phyloP scores from a whole-genome alignment of 1,140 invertebrate genomes.

The Zaprionus ornatus region DNA sequence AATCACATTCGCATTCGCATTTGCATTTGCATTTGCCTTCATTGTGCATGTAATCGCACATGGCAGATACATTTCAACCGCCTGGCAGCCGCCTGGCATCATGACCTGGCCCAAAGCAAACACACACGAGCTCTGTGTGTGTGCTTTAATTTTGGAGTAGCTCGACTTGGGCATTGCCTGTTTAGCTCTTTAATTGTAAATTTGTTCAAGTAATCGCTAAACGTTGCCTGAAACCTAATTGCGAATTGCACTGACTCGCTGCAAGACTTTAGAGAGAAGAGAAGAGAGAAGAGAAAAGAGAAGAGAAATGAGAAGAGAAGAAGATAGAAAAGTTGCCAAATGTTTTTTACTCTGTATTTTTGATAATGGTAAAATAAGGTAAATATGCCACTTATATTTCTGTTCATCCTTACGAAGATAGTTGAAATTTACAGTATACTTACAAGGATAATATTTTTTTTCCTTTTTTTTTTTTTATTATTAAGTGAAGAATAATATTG shows the following conservation, averaged over 20 bases:
- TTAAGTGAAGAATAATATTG: no score
- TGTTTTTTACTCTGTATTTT: no score
- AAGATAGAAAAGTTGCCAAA: no score
- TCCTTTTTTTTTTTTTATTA: no score
- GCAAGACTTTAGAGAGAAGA: neutral
- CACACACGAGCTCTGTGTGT: neutral
- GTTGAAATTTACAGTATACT: no score
- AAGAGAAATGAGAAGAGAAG: neutral
- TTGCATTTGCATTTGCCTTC: neutral
- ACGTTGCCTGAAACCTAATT: neutral
- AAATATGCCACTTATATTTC: no score
- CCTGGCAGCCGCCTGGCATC: conserved; percentile 24
- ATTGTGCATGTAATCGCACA: conserved; percentile 37
- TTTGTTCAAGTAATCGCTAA: neutral
- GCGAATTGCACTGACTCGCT: neutral
- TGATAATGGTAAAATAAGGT: neutral
- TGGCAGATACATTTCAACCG: conserved; percentile 58
- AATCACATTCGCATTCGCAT: neutral
- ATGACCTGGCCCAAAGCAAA: conserved; percentile 41
- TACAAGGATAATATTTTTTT: no score
- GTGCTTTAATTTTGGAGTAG: neutral
- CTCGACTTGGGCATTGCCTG: conserved; percentile 9
- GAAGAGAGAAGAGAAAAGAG: neutral
- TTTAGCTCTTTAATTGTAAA: conserved; percentile 1
- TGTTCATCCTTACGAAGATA: no score